Conservation (phyloP, 2,113 vertebrate species). For the Nyctereutes procyonoides region DNA sequence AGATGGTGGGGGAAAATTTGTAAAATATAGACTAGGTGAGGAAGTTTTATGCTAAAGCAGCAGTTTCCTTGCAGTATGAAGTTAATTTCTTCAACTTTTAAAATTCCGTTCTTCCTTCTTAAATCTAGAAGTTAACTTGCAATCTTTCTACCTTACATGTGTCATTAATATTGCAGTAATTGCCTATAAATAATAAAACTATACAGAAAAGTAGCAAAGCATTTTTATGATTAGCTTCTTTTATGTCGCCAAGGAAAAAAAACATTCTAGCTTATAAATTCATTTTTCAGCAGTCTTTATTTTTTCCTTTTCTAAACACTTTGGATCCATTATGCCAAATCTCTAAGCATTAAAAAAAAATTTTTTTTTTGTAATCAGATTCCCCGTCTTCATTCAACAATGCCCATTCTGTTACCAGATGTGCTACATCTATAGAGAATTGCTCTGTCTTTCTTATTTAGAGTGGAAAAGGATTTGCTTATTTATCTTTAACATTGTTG, state of each 20-base stretch:
- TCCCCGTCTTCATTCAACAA: slow-evolving; percentile 53
- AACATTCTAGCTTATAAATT: slow-evolving; percentile 16
- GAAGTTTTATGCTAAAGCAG: background rate
- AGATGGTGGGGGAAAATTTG: background rate
- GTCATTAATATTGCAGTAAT: background rate
- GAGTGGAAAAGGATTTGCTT: slow-evolving; percentile 47
- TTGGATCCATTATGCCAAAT: slow-evolving; percentile 31
- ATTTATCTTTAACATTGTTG: slow-evolving; percentile 61
- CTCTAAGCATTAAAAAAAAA: background rate
- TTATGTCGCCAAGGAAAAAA: slow-evolving; percentile 32
- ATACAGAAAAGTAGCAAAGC: background rate
- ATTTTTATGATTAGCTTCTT: slow-evolving; percentile 52
- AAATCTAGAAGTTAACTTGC: background rate
- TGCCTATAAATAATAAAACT: slow-evolving; percentile 46
- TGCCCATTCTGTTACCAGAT: slow-evolving; percentile 68
- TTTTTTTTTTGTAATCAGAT: slow-evolving; percentile 51
- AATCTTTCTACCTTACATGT: background rate
- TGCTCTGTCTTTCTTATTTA: slow-evolving; percentile 42
- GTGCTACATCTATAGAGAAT: slow-evolving; percentile 62
- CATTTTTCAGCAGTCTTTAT: background rate
- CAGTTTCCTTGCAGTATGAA: background rate
- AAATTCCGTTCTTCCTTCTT: slow-evolving; percentile 2
- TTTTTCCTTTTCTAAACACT: slow-evolving; percentile 58
- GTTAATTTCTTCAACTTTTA: background rate
- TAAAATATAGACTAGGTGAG: background rate